These are phyloP conservation scores for Cyphomyrus plagiostoma DNA, from an alignment of 2,113 vertebrate species.

Conservation along the genomic window DNA sequence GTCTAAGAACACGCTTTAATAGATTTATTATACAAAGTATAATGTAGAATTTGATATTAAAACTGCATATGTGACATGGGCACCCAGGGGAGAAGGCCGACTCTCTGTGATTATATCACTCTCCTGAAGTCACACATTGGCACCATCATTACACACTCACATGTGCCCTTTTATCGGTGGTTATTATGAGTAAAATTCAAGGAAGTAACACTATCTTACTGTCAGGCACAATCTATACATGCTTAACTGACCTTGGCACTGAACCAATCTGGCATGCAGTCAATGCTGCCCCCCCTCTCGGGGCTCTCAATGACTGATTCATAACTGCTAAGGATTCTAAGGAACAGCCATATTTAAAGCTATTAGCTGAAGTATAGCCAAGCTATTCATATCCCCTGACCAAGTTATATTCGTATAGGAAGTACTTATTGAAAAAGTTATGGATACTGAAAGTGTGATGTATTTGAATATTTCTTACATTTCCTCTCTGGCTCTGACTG, in stretches of 20 bases:
- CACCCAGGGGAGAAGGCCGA: not conserved
- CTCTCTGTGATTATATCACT: not conserved
- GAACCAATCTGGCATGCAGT: not conserved
- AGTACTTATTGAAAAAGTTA: not conserved
- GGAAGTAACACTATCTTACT: not conserved
- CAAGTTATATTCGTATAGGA: not conserved
- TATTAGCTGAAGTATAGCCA: not conserved
- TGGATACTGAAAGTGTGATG: not conserved
- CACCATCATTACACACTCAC: not conserved
- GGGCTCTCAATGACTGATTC: not conserved
- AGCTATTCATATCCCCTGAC: not conserved
- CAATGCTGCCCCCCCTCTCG: not conserved
- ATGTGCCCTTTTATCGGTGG: not conserved
- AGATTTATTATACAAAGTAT: not conserved
- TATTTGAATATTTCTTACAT: not conserved
- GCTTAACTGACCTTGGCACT: not conserved
- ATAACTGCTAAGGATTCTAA: not conserved
- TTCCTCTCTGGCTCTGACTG: not conserved
- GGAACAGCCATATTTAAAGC: not conserved
- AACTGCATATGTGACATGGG: not conserved
- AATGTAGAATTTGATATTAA: not conserved
- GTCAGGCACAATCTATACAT: not conserved
- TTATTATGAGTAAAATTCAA: not conserved
- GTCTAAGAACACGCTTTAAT: not conserved
- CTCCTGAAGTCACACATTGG: not conserved